Conservation (phyloP, 2,888 invertebrate genomes). For the Drosophila dives region DNA sequence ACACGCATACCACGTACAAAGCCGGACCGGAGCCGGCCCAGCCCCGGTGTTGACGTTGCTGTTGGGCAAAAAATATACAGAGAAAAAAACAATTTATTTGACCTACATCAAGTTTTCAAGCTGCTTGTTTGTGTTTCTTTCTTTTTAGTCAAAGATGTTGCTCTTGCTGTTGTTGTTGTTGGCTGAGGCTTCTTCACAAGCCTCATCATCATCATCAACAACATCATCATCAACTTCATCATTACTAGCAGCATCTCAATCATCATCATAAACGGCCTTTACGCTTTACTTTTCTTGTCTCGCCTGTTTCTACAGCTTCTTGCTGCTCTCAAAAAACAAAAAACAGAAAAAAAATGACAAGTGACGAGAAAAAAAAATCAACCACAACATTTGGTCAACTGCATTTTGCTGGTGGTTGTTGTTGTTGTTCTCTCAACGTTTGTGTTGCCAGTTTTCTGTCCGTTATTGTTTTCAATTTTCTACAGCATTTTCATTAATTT, state of each 20-base stretch:
- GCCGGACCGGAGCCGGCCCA: slow-evolving; percentile 37
- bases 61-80: slow-evolving; percentile 13
- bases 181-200: slow-evolving; percentile 63
- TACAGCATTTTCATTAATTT: slow-evolving; percentile 79
- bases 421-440: slow-evolving; percentile 6
- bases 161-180: slow-evolving; percentile 10
- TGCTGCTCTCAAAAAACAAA: slow-evolving; percentile 6
- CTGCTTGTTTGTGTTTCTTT: slow-evolving; percentile 65
- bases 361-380: slow-evolving; percentile 36
- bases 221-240: slow-evolving; percentile 29
- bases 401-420: slow-evolving; percentile 50
- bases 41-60: slow-evolving; percentile 38
- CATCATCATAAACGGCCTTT: slow-evolving; percentile 43
- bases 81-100: slow-evolving; percentile 62
- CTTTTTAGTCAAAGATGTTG: slow-evolving; percentile 46
- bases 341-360: not conserved
- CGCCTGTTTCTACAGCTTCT: slow-evolving; percentile 47
- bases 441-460: slow-evolving; percentile 10
- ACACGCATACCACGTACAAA: slow-evolving; percentile 41
- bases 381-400: slow-evolving; percentile 79
- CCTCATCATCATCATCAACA: slow-evolving; percentile 35
- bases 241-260: slow-evolving; percentile 30
- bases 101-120: slow-evolving; percentile 83
- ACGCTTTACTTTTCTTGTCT: slow-evolving; percentile 34
- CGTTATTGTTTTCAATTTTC: slow-evolving; percentile 77